Percentiles rank a stretch among this genome's conserved stretches.
These are phyloP conservation scores for Otocyon megalotis DNA, from an alignment of 2,113 vertebrate genomes.

Conservation along the genomic window DNA sequence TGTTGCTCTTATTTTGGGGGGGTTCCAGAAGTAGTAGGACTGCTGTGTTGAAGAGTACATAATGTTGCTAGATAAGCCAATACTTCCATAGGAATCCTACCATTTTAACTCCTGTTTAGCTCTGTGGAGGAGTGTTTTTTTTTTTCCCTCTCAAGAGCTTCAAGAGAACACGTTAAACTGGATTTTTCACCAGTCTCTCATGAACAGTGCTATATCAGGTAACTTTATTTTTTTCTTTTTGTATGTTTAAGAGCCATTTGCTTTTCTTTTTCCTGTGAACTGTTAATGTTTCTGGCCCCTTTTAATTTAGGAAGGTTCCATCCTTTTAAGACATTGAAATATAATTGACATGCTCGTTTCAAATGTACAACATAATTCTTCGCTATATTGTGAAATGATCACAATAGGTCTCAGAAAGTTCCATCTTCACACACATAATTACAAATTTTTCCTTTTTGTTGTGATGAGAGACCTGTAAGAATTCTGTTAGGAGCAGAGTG, in stretches of 20 bases:
- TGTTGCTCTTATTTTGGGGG: not conserved
- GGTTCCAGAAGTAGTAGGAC: not conserved
- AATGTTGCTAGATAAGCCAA: not conserved
- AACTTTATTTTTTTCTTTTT: not conserved
- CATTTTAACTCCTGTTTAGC: not conserved
- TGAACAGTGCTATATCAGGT: not conserved
- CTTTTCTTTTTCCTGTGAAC: not conserved
- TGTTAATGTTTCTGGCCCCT: not conserved
- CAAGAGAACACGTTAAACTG: not conserved
- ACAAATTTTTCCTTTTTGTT: not conserved
- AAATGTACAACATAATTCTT: not conserved
- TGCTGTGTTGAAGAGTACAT: not conserved
- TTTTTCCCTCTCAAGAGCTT: not conserved
- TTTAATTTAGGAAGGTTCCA: not conserved
- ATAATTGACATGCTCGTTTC: not conserved
- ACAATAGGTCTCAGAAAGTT: not conserved
- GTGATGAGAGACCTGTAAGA: not conserved
- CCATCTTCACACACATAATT: not conserved
- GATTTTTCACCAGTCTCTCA: not conserved
- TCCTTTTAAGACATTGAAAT: not conserved
- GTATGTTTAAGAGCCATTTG: not conserved
- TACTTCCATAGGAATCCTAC: not conserved
- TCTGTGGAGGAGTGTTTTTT: not conserved
- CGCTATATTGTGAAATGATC: not conserved
- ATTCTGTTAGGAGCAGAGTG: not conserved